Evolutionary conservation across 2,888 invertebrate species (phyloP).

Genomic region (Rhagonycha lutea): DNA sequence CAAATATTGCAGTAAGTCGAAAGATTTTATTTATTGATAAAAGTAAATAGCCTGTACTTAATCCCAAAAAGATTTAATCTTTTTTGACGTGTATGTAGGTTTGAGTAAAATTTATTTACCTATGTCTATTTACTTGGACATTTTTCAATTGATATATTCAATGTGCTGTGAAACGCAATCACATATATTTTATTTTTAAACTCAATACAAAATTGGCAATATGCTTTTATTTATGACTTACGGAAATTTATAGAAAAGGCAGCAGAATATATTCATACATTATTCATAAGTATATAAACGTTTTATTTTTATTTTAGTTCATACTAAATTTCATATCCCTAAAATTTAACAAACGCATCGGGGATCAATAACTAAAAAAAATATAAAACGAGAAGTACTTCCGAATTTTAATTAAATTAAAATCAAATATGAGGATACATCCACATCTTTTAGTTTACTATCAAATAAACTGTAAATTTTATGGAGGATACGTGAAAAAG

Average conservation of each 20-base stretch:
- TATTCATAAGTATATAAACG: conserved; percentile 19
- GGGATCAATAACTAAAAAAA: not conserved
- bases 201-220: conserved; percentile 21
- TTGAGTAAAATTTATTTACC: conserved; percentile 11
- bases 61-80: not conserved
- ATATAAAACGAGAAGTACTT: not conserved
- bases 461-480: not conserved
- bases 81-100: not conserved
- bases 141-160: conserved; percentile 15
- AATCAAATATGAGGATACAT: not conserved
- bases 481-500: not conserved
- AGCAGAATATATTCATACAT: conserved; percentile 15
- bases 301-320: conserved; percentile 10
- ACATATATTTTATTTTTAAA: conserved; percentile 18
- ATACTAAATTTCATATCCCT: not conserved
- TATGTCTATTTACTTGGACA: conserved; percentile 10
- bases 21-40: not conserved
- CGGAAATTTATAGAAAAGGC: conserved; percentile 20
- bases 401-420: not conserved
- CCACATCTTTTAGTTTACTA: not conserved
- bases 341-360: not conserved
- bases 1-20: not conserved
- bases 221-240: conserved; percentile 21
- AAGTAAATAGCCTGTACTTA: not conserved
- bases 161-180: conserved; percentile 20